phyloP scores from a whole-genome alignment of 2,888 invertebrate genomes.

The Agrenia bidenticulata region DNA sequence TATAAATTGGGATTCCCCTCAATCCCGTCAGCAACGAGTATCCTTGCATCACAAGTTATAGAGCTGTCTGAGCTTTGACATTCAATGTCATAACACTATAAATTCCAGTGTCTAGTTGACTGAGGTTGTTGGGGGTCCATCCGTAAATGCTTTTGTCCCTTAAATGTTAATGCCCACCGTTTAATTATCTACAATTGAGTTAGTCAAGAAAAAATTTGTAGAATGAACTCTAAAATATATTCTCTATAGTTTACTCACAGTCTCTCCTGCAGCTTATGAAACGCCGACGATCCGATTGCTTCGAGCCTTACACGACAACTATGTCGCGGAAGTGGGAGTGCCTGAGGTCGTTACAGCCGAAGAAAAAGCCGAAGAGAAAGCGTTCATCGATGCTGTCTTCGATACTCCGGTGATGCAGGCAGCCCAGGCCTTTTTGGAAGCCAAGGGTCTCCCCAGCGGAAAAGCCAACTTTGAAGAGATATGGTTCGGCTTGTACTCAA shows the following conservation, averaged over 20 bases:
- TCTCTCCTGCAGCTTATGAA: constrained; percentile 65
- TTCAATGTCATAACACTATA: too few species aligned
- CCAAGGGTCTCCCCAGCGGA: constrained; percentile 35
- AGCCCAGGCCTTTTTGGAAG: constrained; percentile 64
- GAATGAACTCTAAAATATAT: too few species aligned
- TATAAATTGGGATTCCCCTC: too few species aligned
- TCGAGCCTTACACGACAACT: constrained; percentile 77
- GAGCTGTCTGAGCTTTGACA: too few species aligned
- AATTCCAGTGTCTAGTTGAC: too few species aligned
- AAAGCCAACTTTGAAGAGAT: constrained; percentile 36
- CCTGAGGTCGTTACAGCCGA: constrained; percentile 72
- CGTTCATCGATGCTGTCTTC: constrained; percentile 75
- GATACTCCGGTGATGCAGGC: constrained; percentile 73
- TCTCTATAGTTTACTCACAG: constrained; percentile 67
- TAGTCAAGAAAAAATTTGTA: too few species aligned
- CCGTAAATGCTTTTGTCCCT: too few species aligned
- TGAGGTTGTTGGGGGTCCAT: too few species aligned
- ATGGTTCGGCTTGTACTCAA: constrained; percentile 68
- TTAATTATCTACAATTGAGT: too few species aligned
- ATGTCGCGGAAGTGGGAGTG: constrained; percentile 70
- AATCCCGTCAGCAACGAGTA: too few species aligned
- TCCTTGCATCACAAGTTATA: too few species aligned
- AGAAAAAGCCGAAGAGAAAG: constrained; percentile 74
- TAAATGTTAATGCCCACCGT: too few species aligned
- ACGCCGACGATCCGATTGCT: constrained; percentile 74